Conservation (phyloP, 2,888 invertebrate genomes). For the Ichneumoninae sp. region DNA sequence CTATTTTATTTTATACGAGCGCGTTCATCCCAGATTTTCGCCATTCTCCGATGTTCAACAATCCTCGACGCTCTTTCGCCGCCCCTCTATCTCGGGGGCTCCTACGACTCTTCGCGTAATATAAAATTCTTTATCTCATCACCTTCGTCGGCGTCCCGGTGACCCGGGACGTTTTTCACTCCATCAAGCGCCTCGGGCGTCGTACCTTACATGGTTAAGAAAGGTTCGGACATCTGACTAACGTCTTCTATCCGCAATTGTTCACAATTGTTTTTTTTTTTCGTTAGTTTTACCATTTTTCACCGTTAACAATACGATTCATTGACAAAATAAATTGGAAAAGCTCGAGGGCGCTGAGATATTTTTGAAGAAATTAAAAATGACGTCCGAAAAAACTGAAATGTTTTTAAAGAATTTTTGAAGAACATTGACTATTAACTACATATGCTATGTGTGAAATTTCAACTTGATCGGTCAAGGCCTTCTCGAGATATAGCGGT, state of each 20-base stretch:
- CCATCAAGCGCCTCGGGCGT: slow-evolving; percentile 33
- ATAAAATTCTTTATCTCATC: slow-evolving; percentile 54
- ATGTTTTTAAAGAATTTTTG: too few species aligned
- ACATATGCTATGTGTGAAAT: too few species aligned
- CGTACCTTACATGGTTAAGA: not conserved
- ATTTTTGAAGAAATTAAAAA: too few species aligned
- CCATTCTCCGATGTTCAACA: slow-evolving; percentile 11
- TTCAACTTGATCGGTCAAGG: too few species aligned
- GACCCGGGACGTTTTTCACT: slow-evolving; percentile 48
- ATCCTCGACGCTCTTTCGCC: slow-evolving; percentile 8
- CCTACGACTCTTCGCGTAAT: slow-evolving; percentile 20
- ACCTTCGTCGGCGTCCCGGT: slow-evolving; percentile 15
- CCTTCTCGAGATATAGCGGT: too few species aligned
- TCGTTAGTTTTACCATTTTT: not conserved
- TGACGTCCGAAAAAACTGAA: too few species aligned
- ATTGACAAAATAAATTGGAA: not conserved
- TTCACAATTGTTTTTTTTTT: not conserved
- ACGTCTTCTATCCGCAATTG: not conserved
- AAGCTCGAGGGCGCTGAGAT: too few species aligned
- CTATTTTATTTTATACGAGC: slow-evolving; percentile 24
- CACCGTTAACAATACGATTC: not conserved
- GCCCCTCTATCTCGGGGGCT: not conserved
- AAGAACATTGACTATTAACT: too few species aligned
- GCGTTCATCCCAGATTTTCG: slow-evolving; percentile 24
- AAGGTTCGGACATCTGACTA: not conserved